These are phyloP conservation scores for Drosophila insularis DNA, from an alignment of 1,140 invertebrate genomes.

Conservation along the genomic window DNA sequence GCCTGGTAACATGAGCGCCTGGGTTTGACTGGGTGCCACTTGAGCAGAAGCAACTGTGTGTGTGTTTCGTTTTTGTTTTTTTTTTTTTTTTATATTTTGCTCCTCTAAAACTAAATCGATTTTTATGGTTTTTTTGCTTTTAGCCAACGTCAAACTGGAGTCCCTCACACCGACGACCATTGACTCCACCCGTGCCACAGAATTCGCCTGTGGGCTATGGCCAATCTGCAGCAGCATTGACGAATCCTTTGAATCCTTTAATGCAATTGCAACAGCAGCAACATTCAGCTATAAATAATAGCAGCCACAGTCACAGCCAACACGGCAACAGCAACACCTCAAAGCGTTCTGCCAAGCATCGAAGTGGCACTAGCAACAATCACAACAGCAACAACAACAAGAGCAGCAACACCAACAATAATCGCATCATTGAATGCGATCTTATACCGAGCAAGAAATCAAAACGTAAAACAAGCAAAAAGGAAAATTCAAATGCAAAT, in stretches of 20 bases:
- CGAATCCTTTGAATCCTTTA: slow-evolving; percentile 56
- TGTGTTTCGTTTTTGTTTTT: slow-evolving; percentile 17
- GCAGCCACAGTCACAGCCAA: slow-evolving; percentile 23
- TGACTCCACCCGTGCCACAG: slow-evolving; percentile 71
- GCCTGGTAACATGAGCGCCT: slow-evolving; percentile 66
- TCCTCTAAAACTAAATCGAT: slow-evolving; percentile 73
- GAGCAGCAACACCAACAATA: not conserved
- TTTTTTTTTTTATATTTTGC: slow-evolving; percentile 13
- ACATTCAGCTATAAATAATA: slow-evolving; percentile 19
- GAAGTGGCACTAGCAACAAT: not conserved
- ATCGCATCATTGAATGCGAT: slow-evolving; percentile 6
- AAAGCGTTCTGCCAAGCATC: too few species aligned
- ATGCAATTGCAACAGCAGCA: slow-evolving; percentile 57
- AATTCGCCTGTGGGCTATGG: slow-evolving; percentile 73
- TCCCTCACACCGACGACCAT: slow-evolving; percentile 55
- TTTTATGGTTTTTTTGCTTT: slow-evolving; percentile 44
- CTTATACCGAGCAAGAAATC: slow-evolving; percentile 5
- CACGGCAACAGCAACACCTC: slow-evolving; percentile 17
- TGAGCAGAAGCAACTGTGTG: slow-evolving; percentile 61
- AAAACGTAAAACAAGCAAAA: slow-evolving; percentile 62
- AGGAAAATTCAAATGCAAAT: slow-evolving; percentile 16
- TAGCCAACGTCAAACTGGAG: slow-evolving; percentile 57
- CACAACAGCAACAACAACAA: not conserved
- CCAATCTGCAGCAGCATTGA: slow-evolving; percentile 38
- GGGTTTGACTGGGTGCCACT: slow-evolving; percentile 63